A percentile compares a stretch with the other conserved stretches of the same genome.
These are phyloP conservation scores for Heliconius hewitsoni DNA, from an alignment of 1,140 invertebrate species.

Conservation along the genomic window DNA sequence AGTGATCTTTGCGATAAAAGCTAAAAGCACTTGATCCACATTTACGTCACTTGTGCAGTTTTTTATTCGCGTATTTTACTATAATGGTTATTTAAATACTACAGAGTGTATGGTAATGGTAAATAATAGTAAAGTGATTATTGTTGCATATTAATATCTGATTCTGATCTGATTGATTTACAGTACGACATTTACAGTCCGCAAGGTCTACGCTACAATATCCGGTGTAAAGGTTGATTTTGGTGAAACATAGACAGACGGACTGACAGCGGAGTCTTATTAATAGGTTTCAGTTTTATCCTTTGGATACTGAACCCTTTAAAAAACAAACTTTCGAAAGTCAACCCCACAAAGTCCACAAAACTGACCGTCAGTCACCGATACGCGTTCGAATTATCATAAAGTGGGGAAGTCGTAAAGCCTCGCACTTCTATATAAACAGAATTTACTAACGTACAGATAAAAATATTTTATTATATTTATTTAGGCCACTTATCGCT, in stretches of 20 bases:
- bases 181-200: too few relatives aligned
- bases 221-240: too few relatives aligned
- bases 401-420: neutral
- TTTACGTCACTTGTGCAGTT: slow-evolving; percentile 9
- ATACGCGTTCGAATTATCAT: neutral
- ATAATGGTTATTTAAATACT: neutral
- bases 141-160: too few relatives aligned
- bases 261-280: too few relatives aligned
- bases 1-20: slow-evolving; percentile 14
- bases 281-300: too few relatives aligned
- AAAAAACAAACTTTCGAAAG: neutral
- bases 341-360: neutral
- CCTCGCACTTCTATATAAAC: neutral
- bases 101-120: neutral
- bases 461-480: slow-evolving; percentile 14
- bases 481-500: slow-evolving; percentile 7
- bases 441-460: neutral
- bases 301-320: too few relatives aligned
- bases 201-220: too few relatives aligned
- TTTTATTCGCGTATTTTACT: slow-evolving; percentile 4
- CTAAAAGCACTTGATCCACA: slow-evolving; percentile 10
- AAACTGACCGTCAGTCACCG: neutral
- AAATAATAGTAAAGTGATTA: neutral
- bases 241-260: too few relatives aligned
- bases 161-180: too few relatives aligned